Evolutionary conservation across 2,888 invertebrate species (phyloP), one percentile per base, ranked within the genome.

Genomic region (Esperia sulphurella): DNA sequence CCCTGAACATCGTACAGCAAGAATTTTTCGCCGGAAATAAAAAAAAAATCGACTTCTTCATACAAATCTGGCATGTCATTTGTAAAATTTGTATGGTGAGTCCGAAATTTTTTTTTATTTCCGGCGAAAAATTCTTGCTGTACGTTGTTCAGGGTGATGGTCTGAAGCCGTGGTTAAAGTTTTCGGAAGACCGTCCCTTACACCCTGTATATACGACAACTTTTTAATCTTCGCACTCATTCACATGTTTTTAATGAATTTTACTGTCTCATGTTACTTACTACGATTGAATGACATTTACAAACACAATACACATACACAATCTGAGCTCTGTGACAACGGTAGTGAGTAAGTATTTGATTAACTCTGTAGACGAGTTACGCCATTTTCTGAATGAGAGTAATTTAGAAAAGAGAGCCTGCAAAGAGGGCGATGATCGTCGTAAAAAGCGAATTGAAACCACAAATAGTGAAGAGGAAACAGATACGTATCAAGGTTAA

Each of bases 371-470:
- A 40, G 45, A 46, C 57, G 65, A 63, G 61, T 76, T 75, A 73
- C 71, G 65, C 63, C 73, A 75, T 71, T 78, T 68, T 72, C 43
- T n/a, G 59, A 54, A 52, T 54, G 55, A 62, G 53, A 68, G 73
- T 74, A 75, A 79, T 82, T 77, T 73, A 64, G 61, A 63, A 21
- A 21, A 21, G n/a, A 69, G 63, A 54, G 55, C 71, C 68, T 21
- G 65, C 71, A 75, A 78, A 77, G 77, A 80, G 83, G 79, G 81
- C 79, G 79, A 80, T 61, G 74, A 63, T 78, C 58, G 53, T 65
- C 72, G 81, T 86, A 89, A 88, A 89, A 88, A 88, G 82, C 68
- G 80, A 85, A 89, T 88, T 87, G 85, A 87, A 88, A 86, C 86
- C 87, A 78, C 89, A 83, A 86, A 86, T 85, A 83, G 86, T 79